A percentile compares a stretch with the other conserved stretches of the same genome.
Conservation (phyloP, 2,888 invertebrate genomes). For the Drymonia ruficornis region DNA sequence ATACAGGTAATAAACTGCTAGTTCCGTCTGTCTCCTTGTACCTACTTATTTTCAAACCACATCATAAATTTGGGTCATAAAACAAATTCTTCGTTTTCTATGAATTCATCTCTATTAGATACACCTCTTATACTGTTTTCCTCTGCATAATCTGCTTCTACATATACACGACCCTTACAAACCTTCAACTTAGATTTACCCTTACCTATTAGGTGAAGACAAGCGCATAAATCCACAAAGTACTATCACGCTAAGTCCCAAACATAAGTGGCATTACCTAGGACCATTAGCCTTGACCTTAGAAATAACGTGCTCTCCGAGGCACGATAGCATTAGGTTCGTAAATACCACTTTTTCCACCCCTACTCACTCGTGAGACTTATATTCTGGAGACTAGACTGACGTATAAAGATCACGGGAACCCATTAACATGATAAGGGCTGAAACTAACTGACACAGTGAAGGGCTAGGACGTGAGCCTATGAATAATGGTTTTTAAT, state of each 20-base stretch:
- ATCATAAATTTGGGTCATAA: no score
- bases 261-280: slow-evolving; percentile 10
- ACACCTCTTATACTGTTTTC: no score
- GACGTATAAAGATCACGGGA: background rate
- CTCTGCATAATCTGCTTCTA: no score
- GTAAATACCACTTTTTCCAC: slow-evolving; percentile 28
- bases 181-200: no score
- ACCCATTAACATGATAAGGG: background rate
- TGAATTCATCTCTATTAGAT: no score
- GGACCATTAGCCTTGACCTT: slow-evolving; percentile 31
- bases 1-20: no score
- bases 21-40: no score
- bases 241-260: background rate
- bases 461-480: background rate
- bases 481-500: slow-evolving; percentile 1
- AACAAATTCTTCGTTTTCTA: no score
- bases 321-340: slow-evolving; percentile 27
- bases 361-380: slow-evolving; percentile 15
- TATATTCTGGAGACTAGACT: background rate
- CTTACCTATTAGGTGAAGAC: background rate
- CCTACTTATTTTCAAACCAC: no score
- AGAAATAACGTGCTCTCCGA: slow-evolving; percentile 18
- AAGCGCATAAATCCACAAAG: background rate
- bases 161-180: no score
- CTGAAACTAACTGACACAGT: background rate